Evolutionary conservation across 2,113 vertebrate genomes (phyloP), one percentile per base, ranked within the genome.

Genomic region (Balaeniceps rex): DNA sequence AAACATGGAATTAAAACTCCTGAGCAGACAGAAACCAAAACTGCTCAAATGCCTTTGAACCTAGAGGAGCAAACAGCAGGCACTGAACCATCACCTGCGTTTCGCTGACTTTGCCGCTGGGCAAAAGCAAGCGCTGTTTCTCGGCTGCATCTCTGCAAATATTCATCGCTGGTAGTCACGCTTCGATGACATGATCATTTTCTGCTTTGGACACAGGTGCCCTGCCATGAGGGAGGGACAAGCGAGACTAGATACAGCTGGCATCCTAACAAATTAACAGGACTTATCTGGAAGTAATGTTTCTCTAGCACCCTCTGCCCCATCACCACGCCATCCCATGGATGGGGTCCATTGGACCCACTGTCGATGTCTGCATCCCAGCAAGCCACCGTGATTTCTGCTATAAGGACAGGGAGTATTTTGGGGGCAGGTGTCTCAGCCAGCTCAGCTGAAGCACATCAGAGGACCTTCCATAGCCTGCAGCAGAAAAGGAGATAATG

Each of bases 351-450:
- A 10, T 4, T 9, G 17, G 22, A 36, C 31, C 33, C n/a, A 34
- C 33, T 6, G 12, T 11, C 1, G 2, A 16, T 49, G 15, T 36
- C 33, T 21, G 28, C 44, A 68, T 28, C 54, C n/a, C 47, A 72
- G 15, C 16, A 80, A 74, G 19, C 29, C 61, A 33, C 9, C 11
- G 3, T 3, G 10, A 51, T 26, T 85, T 51, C 36, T 38, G 17
- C 23, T 29, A 3, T 2, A 6, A 18, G 21, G 33, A 44, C 0
- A 57, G 21, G 12, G 51, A 82, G 13, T 4, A 4, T 82, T 46
- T 19, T 65, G 19, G 9, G 7, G 44, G 18, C 19, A 65, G 69
- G 4, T 63, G 25, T 17, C 51, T 46, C 44, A 18, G n/a, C 9
- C 47, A 74, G 31, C 64, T 47, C 34, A 60, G 40, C 16, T 49